phyloP scores from a whole-genome alignment of 2,113 vertebrate genomes.

The Oxyura jamaicensis region DNA sequence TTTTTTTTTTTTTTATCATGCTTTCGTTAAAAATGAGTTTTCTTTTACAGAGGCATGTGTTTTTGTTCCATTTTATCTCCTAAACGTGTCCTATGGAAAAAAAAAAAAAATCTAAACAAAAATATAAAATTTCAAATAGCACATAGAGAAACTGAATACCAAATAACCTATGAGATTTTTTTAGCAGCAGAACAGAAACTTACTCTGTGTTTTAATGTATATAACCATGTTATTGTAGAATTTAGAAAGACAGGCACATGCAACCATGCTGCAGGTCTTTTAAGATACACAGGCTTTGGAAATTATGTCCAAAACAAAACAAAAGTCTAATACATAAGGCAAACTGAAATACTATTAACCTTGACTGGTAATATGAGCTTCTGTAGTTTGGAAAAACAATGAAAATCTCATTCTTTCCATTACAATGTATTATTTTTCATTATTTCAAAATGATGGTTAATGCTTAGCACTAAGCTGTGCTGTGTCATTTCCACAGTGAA shows the following conservation, averaged over 20 bases:
- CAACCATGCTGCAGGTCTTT: neutral
- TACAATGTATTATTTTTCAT: neutral
- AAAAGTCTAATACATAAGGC: neutral
- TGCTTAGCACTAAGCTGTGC: neutral
- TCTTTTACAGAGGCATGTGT: neutral
- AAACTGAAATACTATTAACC: neutral
- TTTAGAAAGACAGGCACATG: neutral
- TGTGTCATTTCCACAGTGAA: neutral
- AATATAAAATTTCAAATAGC: slow-evolving; percentile 9
- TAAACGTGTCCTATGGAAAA: neutral
- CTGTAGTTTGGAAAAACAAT: neutral
- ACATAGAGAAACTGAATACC: neutral
- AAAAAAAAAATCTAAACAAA: neutral
- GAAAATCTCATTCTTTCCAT: neutral
- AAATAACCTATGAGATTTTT: neutral
- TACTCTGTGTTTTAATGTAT: neutral
- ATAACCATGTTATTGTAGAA: neutral
- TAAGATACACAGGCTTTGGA: neutral
- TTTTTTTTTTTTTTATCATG: neutral
- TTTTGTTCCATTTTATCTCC: neutral
- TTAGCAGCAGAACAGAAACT: neutral
- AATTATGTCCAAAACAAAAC: neutral
- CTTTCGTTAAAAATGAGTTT: neutral
- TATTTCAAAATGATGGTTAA: neutral
- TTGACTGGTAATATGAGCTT: neutral